These are phyloP conservation scores for Lanius ludovicianus DNA, from an alignment of 2,113 vertebrate genomes.

Conservation along the genomic window DNA sequence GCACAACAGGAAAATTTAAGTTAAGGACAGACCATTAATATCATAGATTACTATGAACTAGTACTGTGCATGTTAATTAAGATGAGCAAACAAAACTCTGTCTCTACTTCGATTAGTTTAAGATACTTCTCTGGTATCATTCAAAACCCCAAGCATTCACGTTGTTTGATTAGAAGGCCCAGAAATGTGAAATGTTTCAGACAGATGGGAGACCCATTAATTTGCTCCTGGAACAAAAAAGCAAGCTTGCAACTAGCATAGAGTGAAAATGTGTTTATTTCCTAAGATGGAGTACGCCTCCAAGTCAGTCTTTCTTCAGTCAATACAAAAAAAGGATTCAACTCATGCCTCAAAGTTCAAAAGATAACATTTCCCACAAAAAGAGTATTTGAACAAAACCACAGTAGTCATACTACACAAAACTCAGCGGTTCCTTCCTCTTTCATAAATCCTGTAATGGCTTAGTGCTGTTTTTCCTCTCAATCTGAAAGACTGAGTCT, in stretches of 20 bases:
- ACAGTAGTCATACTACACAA: fast-evolving
- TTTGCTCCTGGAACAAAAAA: not conserved
- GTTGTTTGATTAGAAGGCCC: not conserved
- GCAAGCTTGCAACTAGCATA: not conserved
- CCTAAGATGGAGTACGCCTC: not conserved
- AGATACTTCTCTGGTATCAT: not conserved
- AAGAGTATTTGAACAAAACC: not conserved
- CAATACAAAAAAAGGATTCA: not conserved
- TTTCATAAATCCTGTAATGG: not conserved
- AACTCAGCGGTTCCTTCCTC: not conserved
- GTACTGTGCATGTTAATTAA: not conserved
- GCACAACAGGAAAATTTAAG: not conserved
- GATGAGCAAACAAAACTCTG: not conserved
- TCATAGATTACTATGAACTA: not conserved
- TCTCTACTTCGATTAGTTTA: not conserved
- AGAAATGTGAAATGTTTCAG: not conserved
- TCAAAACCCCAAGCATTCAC: not conserved
- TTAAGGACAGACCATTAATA: not conserved
- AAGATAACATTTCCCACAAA: not conserved
- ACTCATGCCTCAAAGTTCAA: not conserved
- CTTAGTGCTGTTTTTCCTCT: not conserved
- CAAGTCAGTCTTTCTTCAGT: not conserved
- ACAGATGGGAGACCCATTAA: not conserved
- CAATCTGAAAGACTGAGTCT: not conserved
- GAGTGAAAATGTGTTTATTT: not conserved